Percentiles rank a stretch among this genome's conserved stretches.
Conservation (phyloP, 1,140 invertebrate genomes). For the Leptinotarsa texana region DNA sequence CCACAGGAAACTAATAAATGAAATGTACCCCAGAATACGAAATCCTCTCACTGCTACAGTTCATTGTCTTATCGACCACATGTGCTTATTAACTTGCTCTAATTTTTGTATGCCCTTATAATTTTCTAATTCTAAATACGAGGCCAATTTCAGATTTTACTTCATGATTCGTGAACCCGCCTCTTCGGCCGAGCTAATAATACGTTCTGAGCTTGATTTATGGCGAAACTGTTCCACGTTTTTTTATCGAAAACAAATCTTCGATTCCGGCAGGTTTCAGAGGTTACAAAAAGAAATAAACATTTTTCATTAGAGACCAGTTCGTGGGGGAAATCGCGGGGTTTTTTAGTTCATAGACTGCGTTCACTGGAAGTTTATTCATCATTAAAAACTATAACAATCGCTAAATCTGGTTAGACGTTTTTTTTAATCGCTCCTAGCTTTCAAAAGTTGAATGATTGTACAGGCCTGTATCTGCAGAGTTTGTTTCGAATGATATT, state of each 20-base stretch:
- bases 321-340: conserved; percentile 13
- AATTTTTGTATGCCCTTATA: conserved; percentile 33
- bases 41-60: background rate
- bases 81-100: conserved; percentile 24
- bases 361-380: too few species aligned
- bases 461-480: too few species aligned
- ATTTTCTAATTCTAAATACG: conserved; percentile 37
- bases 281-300: conserved; percentile 18
- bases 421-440: too few species aligned
- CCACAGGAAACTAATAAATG: too few species aligned
- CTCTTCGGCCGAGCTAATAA: conserved; percentile 24
- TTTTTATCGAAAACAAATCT: conserved; percentile 34
- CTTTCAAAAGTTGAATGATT: too few species aligned
- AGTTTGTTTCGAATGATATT: too few species aligned
- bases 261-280: conserved; percentile 26
- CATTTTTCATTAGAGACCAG: conserved; percentile 17
- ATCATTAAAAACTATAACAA: too few species aligned
- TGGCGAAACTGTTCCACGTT: conserved; percentile 24
- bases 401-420: too few species aligned
- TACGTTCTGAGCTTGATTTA: conserved; percentile 27
- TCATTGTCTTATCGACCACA: background rate
- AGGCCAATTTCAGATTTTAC: conserved; percentile 33
- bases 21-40: background rate
- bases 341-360: too few species aligned
- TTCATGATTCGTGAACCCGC: conserved; percentile 29